These are phyloP conservation scores for Pissodes strobi DNA, from an alignment of 1,140 invertebrate genomes.

Conservation along the genomic window DNA sequence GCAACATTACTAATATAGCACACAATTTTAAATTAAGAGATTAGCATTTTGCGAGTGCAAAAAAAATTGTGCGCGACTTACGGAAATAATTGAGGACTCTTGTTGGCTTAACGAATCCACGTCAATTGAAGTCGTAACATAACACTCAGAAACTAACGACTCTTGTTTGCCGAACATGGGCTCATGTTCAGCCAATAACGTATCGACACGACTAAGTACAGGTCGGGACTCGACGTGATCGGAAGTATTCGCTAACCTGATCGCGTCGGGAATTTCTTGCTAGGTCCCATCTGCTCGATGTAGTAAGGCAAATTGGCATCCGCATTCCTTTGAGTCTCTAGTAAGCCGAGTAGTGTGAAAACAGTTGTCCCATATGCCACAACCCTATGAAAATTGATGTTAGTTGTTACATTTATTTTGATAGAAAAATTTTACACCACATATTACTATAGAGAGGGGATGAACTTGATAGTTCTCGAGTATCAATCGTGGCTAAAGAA, in stretches of 20 bases:
- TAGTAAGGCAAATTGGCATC: constrained; percentile 83
- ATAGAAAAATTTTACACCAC: no score
- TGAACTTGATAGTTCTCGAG: no score
- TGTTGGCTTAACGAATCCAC: background rate
- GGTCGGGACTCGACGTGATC: constrained; percentile 29
- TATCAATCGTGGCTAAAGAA: no score
- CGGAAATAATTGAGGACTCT: constrained; percentile 2
- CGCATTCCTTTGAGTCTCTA: constrained; percentile 77
- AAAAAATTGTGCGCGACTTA: constrained; percentile 28
- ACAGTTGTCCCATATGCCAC: constrained; percentile 82
- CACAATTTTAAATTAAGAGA: no score
- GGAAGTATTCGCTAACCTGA: constrained; percentile 38
- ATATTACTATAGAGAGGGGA: no score
- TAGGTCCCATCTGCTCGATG: constrained; percentile 71
- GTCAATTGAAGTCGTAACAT: constrained; percentile 5
- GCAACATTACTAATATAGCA: no score
- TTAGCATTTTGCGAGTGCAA: no score
- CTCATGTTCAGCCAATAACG: constrained; percentile 31
- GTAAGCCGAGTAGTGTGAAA: constrained; percentile 77
- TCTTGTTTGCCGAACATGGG: constrained; percentile 21
- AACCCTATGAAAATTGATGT: constrained; percentile 64
- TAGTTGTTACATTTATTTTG: no score
- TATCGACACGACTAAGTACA: constrained; percentile 35
- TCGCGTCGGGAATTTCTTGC: constrained; percentile 38
- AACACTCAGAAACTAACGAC: constrained; percentile 15